Evolutionary conservation across 1,140 invertebrate genomes (phyloP).

Genomic region (Calycopis cecrops): DNA sequence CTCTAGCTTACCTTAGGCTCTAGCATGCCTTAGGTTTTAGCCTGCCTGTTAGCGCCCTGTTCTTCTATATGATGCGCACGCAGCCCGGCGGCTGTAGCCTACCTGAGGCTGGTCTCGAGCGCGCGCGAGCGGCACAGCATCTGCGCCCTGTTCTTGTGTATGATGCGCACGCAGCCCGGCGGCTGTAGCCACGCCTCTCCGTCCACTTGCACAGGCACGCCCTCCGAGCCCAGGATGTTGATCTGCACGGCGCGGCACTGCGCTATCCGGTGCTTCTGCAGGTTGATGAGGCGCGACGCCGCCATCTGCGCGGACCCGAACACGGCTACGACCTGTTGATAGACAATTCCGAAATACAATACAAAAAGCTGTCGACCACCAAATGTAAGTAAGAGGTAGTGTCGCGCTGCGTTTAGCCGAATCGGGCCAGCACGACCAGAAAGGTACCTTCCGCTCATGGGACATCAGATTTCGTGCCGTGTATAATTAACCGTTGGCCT

Average conservation of each 20-base stretch:
- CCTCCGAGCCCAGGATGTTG: conserved; percentile 93
- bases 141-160: conserved; percentile 97
- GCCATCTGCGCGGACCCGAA: conserved; percentile 98
- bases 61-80: conserved; percentile 96
- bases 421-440: too few relatives aligned
- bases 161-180: conserved; percentile 95
- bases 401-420: too few relatives aligned
- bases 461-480: too few relatives aligned
- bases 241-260: conserved; percentile 97
- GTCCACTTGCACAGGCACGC: conserved; percentile 94
- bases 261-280: conserved; percentile 97
- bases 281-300: conserved; percentile 93
- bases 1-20: too few relatives aligned
- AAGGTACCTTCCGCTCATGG: too few relatives aligned
- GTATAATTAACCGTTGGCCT: too few relatives aligned
- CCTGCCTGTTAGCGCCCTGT: conserved; percentile 96
- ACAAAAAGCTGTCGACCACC: too few relatives aligned
- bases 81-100: conserved; percentile 86
- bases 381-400: too few relatives aligned
- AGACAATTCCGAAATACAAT: conserved; percentile 4
- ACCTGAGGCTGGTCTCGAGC: conserved; percentile 90
- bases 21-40: conserved; percentile 78
- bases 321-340: conserved; percentile 93
- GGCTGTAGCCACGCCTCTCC: conserved; percentile 99
- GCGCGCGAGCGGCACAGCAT: conserved; percentile 94